Conservation (phyloP, 2,888 invertebrate species). For the Rhyacophila evoluta region DNA sequence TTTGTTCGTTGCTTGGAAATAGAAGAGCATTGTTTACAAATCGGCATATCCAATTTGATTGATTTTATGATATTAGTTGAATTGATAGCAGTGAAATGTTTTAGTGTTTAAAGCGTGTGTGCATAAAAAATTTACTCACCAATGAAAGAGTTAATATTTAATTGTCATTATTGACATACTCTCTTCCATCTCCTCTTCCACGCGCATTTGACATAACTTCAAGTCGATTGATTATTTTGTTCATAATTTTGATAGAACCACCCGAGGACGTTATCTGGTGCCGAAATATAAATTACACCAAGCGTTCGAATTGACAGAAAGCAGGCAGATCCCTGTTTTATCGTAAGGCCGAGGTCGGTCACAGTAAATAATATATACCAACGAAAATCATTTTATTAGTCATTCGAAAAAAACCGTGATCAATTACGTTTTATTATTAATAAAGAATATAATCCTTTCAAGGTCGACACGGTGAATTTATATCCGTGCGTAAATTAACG, state of each 20-base stretch:
- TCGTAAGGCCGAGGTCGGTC: conserved; percentile 2
- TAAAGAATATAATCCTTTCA: not conserved
- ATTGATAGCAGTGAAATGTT: too few species aligned
- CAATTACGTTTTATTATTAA: not conserved
- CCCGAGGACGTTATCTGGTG: conserved; percentile 27
- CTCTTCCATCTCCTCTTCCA: too few species aligned
- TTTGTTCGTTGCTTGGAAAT: too few species aligned
- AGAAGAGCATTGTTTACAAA: too few species aligned
- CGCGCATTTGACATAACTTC: too few species aligned
- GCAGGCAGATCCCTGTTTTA: not conserved
- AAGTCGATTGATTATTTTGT: too few species aligned
- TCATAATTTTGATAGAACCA: not conserved
- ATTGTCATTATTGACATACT: too few species aligned
- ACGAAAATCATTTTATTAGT: not conserved
- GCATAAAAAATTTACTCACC: too few species aligned
- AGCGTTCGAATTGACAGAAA: not conserved
- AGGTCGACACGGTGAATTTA: not conserved
- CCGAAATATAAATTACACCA: conserved; percentile 5
- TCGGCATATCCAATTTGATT: too few species aligned
- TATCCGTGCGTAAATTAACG: not conserved
- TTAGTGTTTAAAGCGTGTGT: too few species aligned
- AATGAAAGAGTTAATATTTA: too few species aligned
- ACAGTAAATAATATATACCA: not conserved
- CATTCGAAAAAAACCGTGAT: conserved; percentile 5
- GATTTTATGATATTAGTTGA: too few species aligned